Evolutionary conservation across 2,113 vertebrate genomes (phyloP).

Genomic region (Semnornis frantzii): DNA sequence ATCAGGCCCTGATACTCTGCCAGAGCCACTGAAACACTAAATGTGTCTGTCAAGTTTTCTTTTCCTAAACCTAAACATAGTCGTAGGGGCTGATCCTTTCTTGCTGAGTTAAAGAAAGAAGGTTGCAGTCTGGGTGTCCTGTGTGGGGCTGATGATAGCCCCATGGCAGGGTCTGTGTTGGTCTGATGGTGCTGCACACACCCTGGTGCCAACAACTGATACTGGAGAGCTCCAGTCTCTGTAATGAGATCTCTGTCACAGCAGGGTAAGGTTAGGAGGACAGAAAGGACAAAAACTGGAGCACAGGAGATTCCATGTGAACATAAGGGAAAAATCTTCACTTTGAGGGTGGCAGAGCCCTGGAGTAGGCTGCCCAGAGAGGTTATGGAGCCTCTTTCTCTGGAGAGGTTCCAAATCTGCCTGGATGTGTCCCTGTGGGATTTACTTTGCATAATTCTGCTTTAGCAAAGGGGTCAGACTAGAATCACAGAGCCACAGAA

Average conservation of each 20-base stretch:
- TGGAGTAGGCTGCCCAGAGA: too few species aligned
- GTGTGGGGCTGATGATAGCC: background rate
- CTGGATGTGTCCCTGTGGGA: too few species aligned
- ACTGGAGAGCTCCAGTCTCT: background rate
- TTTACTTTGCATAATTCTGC: too few species aligned
- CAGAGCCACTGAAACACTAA: background rate
- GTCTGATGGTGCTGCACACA: background rate
- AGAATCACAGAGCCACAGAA: too few species aligned
- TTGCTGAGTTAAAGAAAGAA: background rate
- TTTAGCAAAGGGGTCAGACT: too few species aligned
- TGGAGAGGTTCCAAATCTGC: too few species aligned
- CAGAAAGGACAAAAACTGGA: background rate
- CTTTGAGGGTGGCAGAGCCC: too few species aligned
- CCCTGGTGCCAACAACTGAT: background rate
- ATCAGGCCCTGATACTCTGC: background rate
- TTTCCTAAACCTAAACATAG: background rate
- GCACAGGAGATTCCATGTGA: too few species aligned
- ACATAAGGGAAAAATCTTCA: too few species aligned
- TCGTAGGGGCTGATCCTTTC: background rate
- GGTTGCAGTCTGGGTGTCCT: background rate
- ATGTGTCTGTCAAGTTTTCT: background rate
- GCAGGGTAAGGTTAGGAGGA: background rate
- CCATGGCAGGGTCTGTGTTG: fast-evolving
- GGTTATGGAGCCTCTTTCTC: too few species aligned
- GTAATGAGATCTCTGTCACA: too few species aligned